These are phyloP conservation scores for Calliopum simillimum DNA, from an alignment of 2,888 invertebrate genomes.

Conservation along the genomic window DNA sequence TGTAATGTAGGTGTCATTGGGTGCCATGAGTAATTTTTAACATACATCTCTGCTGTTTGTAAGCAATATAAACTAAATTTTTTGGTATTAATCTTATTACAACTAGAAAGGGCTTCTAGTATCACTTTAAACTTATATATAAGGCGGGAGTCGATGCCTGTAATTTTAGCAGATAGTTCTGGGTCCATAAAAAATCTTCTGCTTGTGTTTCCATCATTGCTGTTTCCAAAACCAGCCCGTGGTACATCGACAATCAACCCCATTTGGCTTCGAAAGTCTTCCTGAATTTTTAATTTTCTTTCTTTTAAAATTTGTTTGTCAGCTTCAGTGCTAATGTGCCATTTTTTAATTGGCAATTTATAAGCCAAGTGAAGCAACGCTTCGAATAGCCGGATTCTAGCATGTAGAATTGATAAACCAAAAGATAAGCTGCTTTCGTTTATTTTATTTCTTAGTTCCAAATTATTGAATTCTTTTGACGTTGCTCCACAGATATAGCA, in stretches of 20 bases:
- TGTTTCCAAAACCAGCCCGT: slow-evolving; percentile 55
- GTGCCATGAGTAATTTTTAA: slow-evolving; percentile 1
- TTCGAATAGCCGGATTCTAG: slow-evolving; percentile 54
- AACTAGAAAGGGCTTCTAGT: slow-evolving; percentile 33
- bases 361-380: slow-evolving; percentile 55
- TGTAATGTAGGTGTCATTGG: slow-evolving; percentile 18
- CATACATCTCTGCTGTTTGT: slow-evolving; percentile 15
- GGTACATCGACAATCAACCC: slow-evolving; percentile 55
- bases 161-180: slow-evolving; percentile 30
- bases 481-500: slow-evolving; percentile 38
- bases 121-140: slow-evolving; percentile 30
- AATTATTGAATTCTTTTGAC: slow-evolving; percentile 39
- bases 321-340: slow-evolving; percentile 42
- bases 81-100: slow-evolving; percentile 23
- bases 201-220: slow-evolving; percentile 56
- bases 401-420: too few species aligned
- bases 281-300: slow-evolving; percentile 32
- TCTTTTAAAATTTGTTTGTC: slow-evolving; percentile 1
- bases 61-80: slow-evolving; percentile 3
- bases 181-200: slow-evolving; percentile 44
- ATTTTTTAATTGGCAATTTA: slow-evolving; percentile 53
- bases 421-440: slow-evolving; percentile 30
- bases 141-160: slow-evolving; percentile 26
- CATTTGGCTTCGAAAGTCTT: slow-evolving; percentile 43
- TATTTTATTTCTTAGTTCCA: slow-evolving; percentile 1